Evolutionary conservation across 2,797 vertebrate genomes (phyloP).

Genomic region (Anguilla obscura): DNA sequence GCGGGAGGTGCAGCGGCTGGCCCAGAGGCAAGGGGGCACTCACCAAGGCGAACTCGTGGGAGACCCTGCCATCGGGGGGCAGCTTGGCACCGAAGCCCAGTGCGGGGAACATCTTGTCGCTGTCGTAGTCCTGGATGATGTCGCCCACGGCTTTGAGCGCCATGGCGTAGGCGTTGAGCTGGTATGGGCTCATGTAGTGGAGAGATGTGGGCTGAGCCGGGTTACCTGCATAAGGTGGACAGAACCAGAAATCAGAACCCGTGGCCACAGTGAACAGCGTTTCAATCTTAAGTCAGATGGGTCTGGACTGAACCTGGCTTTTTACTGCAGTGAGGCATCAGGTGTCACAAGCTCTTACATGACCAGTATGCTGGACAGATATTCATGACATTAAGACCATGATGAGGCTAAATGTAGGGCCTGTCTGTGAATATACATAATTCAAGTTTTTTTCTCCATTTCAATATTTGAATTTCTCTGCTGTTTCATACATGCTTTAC

Average conservation of each 20-base stretch:
- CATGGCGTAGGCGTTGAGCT: conserved; percentile 94
- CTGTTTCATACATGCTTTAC: too few species aligned
- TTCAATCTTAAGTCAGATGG: not conserved
- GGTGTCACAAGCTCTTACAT: not conserved
- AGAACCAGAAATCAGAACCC: not conserved
- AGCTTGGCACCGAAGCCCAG: conserved; percentile 96
- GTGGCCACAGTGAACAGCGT: not conserved
- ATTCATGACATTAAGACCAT: not conserved
- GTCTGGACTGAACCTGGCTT: not conserved
- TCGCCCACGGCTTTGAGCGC: conserved; percentile 94
- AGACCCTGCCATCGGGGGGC: conserved; percentile 92
- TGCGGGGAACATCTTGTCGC: conserved; percentile 98
- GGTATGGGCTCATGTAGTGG: conserved; percentile 97
- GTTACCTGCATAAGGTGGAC: conserved; percentile 74
- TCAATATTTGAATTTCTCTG: not conserved
- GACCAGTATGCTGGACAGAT: not conserved
- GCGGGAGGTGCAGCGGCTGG: not conserved
- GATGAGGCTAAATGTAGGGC: not conserved
- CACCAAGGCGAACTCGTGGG: conserved; percentile 97
- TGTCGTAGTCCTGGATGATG: conserved; percentile 98
- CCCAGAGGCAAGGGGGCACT: conserved; percentile 47
- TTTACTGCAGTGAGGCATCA: not conserved
- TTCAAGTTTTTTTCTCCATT: not conserved
- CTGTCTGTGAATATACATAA: not conserved
- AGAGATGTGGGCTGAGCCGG: conserved; percentile 95